Conservation (phyloP, 2,113 vertebrate genomes). For the Menidia beryllina region DNA sequence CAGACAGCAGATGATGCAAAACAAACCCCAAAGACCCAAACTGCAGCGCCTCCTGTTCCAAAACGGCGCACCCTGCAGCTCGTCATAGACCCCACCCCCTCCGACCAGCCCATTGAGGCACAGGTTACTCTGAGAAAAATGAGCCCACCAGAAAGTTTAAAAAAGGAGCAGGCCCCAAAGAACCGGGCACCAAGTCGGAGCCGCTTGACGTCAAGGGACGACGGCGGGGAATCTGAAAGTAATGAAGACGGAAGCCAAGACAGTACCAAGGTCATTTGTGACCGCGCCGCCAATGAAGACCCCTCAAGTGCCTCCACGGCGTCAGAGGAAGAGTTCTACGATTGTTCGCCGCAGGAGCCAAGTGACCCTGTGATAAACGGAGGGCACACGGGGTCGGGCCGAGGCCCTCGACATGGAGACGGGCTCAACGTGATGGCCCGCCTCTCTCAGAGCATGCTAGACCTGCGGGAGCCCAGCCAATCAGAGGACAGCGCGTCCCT, state of each 20-base stretch:
- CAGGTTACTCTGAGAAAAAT: constrained; percentile 73
- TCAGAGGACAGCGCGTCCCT: constrained; percentile 54
- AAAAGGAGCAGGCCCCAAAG: neutral
- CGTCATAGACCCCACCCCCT: constrained; percentile 55
- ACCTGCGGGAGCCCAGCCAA: constrained; percentile 69
- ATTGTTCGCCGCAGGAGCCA: constrained; percentile 62
- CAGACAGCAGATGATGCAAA: constrained; percentile 15
- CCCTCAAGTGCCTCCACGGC: constrained; percentile 85
- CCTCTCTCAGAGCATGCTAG: constrained; percentile 84
- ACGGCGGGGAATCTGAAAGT: constrained; percentile 39
- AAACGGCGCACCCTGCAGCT: constrained; percentile 89
- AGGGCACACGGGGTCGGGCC: constrained; percentile 59
- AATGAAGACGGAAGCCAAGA: constrained; percentile 69
- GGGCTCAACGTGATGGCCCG: constrained; percentile 82
- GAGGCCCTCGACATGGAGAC: constrained; percentile 54
- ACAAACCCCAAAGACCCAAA: constrained; percentile 24
- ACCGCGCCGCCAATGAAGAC: constrained; percentile 52
- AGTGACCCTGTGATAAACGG: constrained; percentile 60
- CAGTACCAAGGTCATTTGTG: constrained; percentile 74
- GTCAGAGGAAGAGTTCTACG: constrained; percentile 90
- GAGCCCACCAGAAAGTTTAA: constrained; percentile 31
- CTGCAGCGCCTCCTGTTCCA: constrained; percentile 80
- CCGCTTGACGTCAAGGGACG: constrained; percentile 9
- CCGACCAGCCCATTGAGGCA: constrained; percentile 39
- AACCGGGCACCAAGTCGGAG: neutral